Percentiles rank a stretch among this genome's conserved stretches.
phyloP scores from a whole-genome alignment of 2,797 vertebrate species.

The Mormyrops boulengeri region DNA sequence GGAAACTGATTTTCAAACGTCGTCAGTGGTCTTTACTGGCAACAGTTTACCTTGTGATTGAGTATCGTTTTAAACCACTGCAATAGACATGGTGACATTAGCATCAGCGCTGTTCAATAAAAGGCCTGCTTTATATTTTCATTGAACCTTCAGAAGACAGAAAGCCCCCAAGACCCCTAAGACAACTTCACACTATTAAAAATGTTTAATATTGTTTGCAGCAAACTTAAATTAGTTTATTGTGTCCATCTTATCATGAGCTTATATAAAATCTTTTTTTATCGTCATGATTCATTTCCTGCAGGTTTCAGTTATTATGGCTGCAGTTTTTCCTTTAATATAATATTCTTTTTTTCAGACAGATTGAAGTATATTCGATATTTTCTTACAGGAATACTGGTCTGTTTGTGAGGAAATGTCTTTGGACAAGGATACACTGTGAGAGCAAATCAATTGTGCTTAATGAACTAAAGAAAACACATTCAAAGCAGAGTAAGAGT shows the following conservation, averaged over 20 bases:
- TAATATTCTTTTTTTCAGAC: not conserved
- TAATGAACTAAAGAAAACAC: conserved; percentile 4
- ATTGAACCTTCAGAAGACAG: not conserved
- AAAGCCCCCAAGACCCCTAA: not conserved
- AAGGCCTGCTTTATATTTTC: not conserved
- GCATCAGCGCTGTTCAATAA: not conserved
- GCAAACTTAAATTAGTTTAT: not conserved
- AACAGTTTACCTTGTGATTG: not conserved
- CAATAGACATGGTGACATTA: not conserved
- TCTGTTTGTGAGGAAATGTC: not conserved
- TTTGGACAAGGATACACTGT: not conserved
- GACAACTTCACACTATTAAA: not conserved
- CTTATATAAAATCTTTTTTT: not conserved
- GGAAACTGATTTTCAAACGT: not conserved
- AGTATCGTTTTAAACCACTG: not conserved
- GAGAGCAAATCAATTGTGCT: not conserved
- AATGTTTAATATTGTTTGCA: not conserved
- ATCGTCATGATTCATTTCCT: not conserved
- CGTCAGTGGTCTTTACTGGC: not conserved
- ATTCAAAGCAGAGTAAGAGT: not conserved
- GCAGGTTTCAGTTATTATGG: not conserved
- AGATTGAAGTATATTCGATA: not conserved
- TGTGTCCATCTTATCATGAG: not conserved
- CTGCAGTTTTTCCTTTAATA: not conserved
- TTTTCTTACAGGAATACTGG: not conserved